These are phyloP conservation scores for Parelbella ahira DNA, from an alignment of 2,888 invertebrate species.

Conservation along the genomic window DNA sequence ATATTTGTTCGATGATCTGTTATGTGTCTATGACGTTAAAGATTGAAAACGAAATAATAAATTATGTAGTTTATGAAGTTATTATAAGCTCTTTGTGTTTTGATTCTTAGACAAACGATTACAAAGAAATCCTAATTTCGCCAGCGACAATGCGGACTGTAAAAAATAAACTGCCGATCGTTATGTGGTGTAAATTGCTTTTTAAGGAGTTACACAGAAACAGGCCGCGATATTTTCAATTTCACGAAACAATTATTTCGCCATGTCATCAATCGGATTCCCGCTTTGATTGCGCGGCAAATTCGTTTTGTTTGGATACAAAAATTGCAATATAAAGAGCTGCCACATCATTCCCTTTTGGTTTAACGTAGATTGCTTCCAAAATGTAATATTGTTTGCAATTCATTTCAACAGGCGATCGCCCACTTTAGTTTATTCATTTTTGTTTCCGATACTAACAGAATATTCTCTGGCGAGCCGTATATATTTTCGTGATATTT, in stretches of 20 bases:
- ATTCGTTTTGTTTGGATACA: constrained; percentile 80
- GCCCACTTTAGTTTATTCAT: constrained; percentile 67
- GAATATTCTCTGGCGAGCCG: constrained; percentile 46
- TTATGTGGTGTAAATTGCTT: constrained; percentile 31
- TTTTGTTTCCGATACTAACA: constrained; percentile 62
- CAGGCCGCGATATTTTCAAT: constrained; percentile 72
- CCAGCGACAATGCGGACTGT: constrained; percentile 6
- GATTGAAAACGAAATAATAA: too few relatives aligned
- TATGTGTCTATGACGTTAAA: too few relatives aligned
- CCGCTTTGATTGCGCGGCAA: constrained; percentile 80
- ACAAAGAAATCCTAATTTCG: constrained; percentile 18
- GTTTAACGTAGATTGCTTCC: constrained; percentile 79
- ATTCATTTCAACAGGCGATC: constrained; percentile 75
- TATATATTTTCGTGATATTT: constrained; percentile 4
- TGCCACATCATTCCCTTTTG: constrained; percentile 80
- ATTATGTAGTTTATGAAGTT: too few relatives aligned
- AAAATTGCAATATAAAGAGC: constrained; percentile 81
- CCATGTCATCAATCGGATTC: constrained; percentile 80
- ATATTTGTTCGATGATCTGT: too few relatives aligned
- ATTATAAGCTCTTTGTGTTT: too few relatives aligned
- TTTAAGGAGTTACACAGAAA: constrained; percentile 61
- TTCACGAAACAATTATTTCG: constrained; percentile 79
- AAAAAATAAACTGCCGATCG: constrained; percentile 22
- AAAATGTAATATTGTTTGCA: constrained; percentile 79
- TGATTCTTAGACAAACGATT: neutral